Base-by-base conservation (phyloP, 2,888 invertebrate genomes). In the Rotaria sp. region DNA sequence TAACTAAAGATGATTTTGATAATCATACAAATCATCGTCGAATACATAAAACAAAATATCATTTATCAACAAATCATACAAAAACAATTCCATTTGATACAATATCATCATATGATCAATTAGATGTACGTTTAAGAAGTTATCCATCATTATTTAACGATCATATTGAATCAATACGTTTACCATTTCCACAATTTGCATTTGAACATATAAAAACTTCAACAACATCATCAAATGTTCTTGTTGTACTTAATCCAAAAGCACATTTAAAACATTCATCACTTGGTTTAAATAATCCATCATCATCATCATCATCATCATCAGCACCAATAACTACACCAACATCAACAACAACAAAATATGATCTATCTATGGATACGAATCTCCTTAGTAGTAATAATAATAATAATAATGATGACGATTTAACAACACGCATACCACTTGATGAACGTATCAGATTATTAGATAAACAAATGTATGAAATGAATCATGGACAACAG, bases 401-500 rank as follows among this genome's bases (percentile, higher is more conserved):
- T 24, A 55, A 41, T 41, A 57, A 57, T 57, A 67, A 67, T 38
- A 67, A 45, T 45, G 80, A 80, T 80, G 80, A 80, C 8, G 80
- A 80, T 10, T 45, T 80, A 45, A 80, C 80, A 45, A n/a, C 41
- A 45, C 80, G 80, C n/a, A 80, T 80, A 45, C 80, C 80, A 45
- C 45, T 80, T 26, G 80, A 80, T 80, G 80, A 80, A 80, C 80
- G 80, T 26, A 80, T 80, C 13, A 21, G 80, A 45, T 45, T 80
- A 45, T 80, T 80, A 80, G 80, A 80, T 80, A 80, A 80, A 80
- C 80, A 80, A 41, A 80, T 80, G 41, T 45, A 80, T n/a, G 80
- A 80, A 80, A 80, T 80, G 45, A 80, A 45, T 41, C 80, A 80
- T 80, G 45, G 45, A 26, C 45, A 41, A 80, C 41, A 45, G 8